These are phyloP conservation scores for Chaetophractus vellerosus DNA, from an alignment of 2,797 vertebrate genomes.

Conservation along the genomic window DNA sequence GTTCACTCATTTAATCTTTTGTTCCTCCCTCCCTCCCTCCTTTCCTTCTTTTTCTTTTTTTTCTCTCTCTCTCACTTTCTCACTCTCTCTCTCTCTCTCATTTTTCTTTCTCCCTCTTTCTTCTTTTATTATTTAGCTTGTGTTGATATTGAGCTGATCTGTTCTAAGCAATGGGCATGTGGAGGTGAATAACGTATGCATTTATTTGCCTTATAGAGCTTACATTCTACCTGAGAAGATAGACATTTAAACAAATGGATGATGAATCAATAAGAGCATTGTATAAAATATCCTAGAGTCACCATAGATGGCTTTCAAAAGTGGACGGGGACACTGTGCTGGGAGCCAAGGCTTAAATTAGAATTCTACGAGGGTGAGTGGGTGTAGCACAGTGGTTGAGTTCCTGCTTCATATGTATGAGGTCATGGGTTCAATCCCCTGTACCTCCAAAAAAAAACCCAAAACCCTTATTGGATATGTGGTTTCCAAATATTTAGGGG, in stretches of 20 bases:
- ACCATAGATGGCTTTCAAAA: neutral
- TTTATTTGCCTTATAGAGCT: neutral
- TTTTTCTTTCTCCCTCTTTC: too few species aligned
- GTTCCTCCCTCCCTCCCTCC: fast-evolving
- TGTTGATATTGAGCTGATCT: neutral
- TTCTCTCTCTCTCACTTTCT: neutral
- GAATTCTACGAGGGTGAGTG: neutral
- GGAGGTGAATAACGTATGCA: neutral
- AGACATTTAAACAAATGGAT: neutral
- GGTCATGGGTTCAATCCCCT: too few species aligned
- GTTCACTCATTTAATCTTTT: neutral
- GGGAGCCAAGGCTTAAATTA: neutral
- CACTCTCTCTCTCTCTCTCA: neutral
- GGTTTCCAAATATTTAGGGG: too few species aligned
- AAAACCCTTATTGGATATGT: too few species aligned
- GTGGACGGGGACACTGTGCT: neutral
- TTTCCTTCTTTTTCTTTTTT: fast-evolving
- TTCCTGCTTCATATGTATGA: too few species aligned
- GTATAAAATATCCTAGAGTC: neutral
- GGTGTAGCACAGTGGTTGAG: too few species aligned
- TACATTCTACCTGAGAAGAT: neutral
- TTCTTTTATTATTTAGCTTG: neutral
- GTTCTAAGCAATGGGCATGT: neutral
- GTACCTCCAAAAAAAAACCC: too few species aligned
- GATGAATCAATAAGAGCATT: neutral